Base-by-base conservation (phyloP, 2,888 invertebrate genomes). In the Melikaiella ostensackeni region DNA sequence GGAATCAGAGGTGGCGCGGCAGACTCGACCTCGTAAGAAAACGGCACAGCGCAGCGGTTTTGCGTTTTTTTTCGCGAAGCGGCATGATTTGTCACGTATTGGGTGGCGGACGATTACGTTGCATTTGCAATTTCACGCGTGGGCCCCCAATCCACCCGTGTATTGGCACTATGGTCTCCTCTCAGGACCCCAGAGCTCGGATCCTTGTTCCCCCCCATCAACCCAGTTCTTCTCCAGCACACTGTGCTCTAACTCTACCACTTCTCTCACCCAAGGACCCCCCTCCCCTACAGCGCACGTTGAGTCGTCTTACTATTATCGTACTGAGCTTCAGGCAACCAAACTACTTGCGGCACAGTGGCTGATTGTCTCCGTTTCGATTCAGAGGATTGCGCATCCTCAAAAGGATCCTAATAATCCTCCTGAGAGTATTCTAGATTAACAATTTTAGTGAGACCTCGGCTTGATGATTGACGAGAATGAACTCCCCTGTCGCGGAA, bases 111-210 rank as follows among this genome's bases (percentile, higher is more conserved):
- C 86, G 87, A 90, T 90, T 90, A 89, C 88, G 86, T 88, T 88
- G 88, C 89, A 90, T 90, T 90, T 90, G 86, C 89, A 88, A 90
- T 90, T 90, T 90, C 90, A 90, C 90, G 90, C 87, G 86, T 83
- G 82, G 79, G 81, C 81, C 81, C 78, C 79, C 77, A n/a, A n/a
- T 46, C 50, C 50, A 50, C n/a, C 50, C 50, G n/a, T 8, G n/a
- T 46, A n/a, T 46, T 46, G 46, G 46, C 46, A 46, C n/a, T 46
- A 11, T 46, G n/a, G 19, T 46, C n/a, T 46, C 46, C 46, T 46
- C n/a, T 1, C 46, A 19, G 46, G 7, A 46, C 13, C 7, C 7
- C n/a, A n/a, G 50, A n/a, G 50, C 8, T 50, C 50, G 8, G 2
- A 50, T n/a, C 7, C n/a, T 50, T 50, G 50, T 50, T 50, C 50